These are phyloP conservation scores for Tolmerus cingulatus DNA, from an alignment of 2,888 invertebrate species.

Conservation along the genomic window DNA sequence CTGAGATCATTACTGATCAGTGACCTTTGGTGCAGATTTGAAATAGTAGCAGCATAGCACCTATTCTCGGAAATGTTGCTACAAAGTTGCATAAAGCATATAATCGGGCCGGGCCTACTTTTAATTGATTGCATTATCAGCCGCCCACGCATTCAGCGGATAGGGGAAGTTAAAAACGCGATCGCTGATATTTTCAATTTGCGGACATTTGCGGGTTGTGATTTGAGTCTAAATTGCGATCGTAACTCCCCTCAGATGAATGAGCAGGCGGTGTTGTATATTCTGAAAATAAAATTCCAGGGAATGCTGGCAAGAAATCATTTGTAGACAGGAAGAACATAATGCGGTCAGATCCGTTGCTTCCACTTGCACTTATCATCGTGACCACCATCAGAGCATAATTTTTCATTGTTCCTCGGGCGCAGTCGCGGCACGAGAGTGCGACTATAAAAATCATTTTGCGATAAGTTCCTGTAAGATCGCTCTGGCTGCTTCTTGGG, in stretches of 20 bases:
- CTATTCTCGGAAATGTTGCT: not conserved
- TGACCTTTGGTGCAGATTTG: not conserved
- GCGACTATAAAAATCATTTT: slow-evolving; percentile 1
- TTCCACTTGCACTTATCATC: slow-evolving; percentile 33
- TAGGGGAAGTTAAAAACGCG: not conserved
- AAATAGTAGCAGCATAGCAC: not conserved
- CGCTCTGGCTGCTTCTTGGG: not conserved
- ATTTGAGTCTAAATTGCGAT: not conserved
- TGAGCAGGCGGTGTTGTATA: not conserved
- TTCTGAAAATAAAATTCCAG: slow-evolving; percentile 21
- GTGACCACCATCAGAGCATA: slow-evolving; percentile 37
- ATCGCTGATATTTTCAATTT: not conserved
- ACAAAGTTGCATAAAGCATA: not conserved
- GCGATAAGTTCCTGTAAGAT: not conserved
- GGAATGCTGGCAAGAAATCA: slow-evolving; percentile 21
- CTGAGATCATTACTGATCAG: not conserved
- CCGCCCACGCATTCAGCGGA: not conserved
- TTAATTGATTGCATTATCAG: not conserved
- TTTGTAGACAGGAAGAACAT: slow-evolving; percentile 38
- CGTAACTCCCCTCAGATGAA: not conserved
- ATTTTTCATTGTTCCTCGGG: slow-evolving; percentile 10
- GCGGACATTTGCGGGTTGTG: not conserved
- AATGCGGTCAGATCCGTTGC: slow-evolving; percentile 47
- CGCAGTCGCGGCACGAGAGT: not conserved
- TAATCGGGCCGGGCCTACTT: not conserved